Evolutionary conservation across 2,888 invertebrate genomes (phyloP), one percentile per base, ranked within the genome.

Genomic region (Micoletzkya japonica): DNA sequence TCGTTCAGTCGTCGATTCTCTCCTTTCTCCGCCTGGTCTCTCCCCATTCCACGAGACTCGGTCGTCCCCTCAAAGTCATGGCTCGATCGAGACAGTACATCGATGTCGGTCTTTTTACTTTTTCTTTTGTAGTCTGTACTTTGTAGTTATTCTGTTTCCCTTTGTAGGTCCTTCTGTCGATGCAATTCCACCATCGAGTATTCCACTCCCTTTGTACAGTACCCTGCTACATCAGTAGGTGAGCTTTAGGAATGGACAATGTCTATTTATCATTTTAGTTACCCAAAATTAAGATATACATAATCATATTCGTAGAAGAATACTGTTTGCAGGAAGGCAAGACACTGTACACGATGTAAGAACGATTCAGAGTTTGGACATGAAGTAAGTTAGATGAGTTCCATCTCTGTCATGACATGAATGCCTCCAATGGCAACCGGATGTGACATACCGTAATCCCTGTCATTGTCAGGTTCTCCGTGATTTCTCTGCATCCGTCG

Each of bases 161-260:
- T 28, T 32, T 80, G 32, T 74, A 80, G 57, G 70, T 69, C 17
- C 73, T 82, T 14, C 73, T 82, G 10, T 77, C 77, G 37, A 76
- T 82, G 67, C 73, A 81, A 68, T 81, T 82, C 60, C 81, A 81
- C 57, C 72, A 74, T 0, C 72, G 80, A 54, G 73, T 82, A 49
- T 70, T 81, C 10, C 74, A 74, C 30, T 72, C 74, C 1, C 68
- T 82, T 0, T 77, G 80, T 61, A 73, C 77, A 1, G 64, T 76
- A 1, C 75, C 78, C 10, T 82, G 82, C 63, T 58, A 78, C 34
- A 70, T 82, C 44, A 49, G 73, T 0, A 75, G 78, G 75, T 77
- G 54, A 0, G n/a, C 36, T 0, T n/a, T n/a, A n/a, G 2, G 30
- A n/a, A 61, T 26, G 4, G 39, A 17, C 7, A 39, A 17, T 39